A percentile compares a stretch with the other conserved stretches of the same genome.
These are phyloP conservation scores for Chunga burmeisteri DNA, from an alignment of 2,113 vertebrate species.

Conservation along the genomic window DNA sequence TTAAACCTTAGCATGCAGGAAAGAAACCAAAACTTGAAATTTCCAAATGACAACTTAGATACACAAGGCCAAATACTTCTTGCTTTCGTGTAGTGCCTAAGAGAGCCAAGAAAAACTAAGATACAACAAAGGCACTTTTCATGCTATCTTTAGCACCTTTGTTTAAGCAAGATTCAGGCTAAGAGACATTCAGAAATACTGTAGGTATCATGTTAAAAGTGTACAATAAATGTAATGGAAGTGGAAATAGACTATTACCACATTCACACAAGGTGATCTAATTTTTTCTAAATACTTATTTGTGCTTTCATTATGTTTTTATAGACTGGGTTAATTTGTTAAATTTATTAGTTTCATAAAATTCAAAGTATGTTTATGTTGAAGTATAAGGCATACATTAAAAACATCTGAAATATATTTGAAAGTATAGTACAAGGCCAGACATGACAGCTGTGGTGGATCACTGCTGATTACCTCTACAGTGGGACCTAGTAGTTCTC, in stretches of 20 bases:
- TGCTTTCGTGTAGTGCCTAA: conserved; percentile 1
- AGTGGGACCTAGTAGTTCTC: background rate
- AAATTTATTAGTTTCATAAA: conserved; percentile 41
- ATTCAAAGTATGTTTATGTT: conserved; percentile 35
- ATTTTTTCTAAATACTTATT: background rate
- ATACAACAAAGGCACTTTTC: conserved; percentile 66
- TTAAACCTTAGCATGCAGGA: conserved; percentile 40
- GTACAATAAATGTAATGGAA: background rate
- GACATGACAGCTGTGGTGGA: background rate
- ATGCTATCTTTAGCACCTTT: conserved; percentile 33
- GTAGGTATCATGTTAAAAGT: background rate
- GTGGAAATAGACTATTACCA: background rate
- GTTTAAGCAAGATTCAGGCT: conserved; percentile 18
- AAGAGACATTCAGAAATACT: conserved; percentile 15
- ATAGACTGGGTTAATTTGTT: background rate
- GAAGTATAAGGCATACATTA: conserved; percentile 15
- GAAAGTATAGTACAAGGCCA: background rate
- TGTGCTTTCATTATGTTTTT: background rate
- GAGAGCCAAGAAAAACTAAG: conserved; percentile 69
- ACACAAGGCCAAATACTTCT: conserved; percentile 20
- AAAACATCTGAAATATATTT: conserved; percentile 47
- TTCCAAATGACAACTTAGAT: conserved; percentile 60
- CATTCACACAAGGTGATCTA: background rate
- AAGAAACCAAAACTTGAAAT: conserved; percentile 57
- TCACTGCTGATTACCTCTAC: background rate